Percentiles rank a stretch among this genome's conserved stretches.
phyloP scores from a whole-genome alignment of 2,888 invertebrate genomes.

The Euzetes globulus region DNA sequence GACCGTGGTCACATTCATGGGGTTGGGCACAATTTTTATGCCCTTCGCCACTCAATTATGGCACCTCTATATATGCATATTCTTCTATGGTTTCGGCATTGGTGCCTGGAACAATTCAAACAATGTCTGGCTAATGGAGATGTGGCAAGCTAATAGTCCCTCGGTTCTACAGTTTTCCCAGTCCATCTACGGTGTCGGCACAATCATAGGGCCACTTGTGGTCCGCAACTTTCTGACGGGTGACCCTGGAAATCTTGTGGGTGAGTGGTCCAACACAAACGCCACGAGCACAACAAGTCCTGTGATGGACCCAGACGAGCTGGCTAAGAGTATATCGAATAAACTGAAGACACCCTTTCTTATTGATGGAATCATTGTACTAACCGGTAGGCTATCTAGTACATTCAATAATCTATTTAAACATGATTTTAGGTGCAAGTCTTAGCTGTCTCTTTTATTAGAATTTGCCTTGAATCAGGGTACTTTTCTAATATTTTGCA shows the following conservation, averaged over 20 bases:
- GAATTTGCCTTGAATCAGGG: too few species aligned
- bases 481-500: too few species aligned
- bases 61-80: background rate
- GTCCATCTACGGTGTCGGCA: constrained; percentile 33
- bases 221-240: constrained; percentile 18
- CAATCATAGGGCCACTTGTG: constrained; percentile 30
- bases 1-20: too few species aligned
- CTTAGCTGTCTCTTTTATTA: too few species aligned
- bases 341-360: background rate
- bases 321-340: background rate
- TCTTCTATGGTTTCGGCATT: constrained; percentile 17
- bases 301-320: too few species aligned
- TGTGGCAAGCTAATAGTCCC: constrained; percentile 30
- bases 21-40: background rate
- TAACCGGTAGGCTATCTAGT: background rate
- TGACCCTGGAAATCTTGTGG: background rate
- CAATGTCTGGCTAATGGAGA: constrained; percentile 32
- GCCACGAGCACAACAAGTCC: background rate
- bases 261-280: background rate
- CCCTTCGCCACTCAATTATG: background rate
- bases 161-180: constrained; percentile 31
- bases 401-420: too few species aligned
- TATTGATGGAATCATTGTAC: background rate
- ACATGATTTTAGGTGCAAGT: too few species aligned
- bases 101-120: constrained; percentile 31